These are phyloP conservation scores for Mechanitis mazaeus DNA, from an alignment of 2,888 invertebrate species.

Conservation along the genomic window DNA sequence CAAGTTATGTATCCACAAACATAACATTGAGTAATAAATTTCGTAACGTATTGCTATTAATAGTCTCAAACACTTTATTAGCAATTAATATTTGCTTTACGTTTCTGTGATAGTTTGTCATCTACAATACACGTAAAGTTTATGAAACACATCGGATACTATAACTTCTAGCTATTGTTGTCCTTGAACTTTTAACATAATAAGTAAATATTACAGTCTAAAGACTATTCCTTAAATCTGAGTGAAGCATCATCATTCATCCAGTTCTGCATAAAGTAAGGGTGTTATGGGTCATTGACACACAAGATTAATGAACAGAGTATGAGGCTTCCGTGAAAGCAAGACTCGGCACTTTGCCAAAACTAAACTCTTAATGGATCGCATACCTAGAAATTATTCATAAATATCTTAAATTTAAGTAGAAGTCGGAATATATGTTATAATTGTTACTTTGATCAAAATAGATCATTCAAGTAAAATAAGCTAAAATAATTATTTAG, in stretches of 20 bases:
- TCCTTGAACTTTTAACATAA: no score
- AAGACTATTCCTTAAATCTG: background rate
- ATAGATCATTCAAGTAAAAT: no score
- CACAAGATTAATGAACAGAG: conserved; percentile 26
- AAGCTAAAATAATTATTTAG: no score
- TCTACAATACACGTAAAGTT: no score
- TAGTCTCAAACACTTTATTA: no score
- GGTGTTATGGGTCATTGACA: conserved; percentile 28
- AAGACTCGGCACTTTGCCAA: conserved; percentile 34
- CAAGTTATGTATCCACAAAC: no score
- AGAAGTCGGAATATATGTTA: background rate
- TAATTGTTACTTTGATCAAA: background rate
- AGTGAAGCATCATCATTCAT: conserved; percentile 11
- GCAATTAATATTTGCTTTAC: no score
- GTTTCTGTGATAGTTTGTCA: no score
- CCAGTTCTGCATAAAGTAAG: conserved; percentile 21
- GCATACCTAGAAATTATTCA: conserved; percentile 34
- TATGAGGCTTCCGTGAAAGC: conserved; percentile 18
- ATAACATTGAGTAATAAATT: no score
- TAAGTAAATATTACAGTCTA: background rate
- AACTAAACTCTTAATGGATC: conserved; percentile 32
- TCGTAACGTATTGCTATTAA: no score
- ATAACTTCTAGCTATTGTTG: no score
- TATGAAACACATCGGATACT: no score
- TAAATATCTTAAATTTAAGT: conserved; percentile 29